Percentiles rank a stretch among this genome's conserved stretches.
phyloP scores from a whole-genome alignment of 2,888 invertebrate genomes.

The Camptogramma bilineatum region DNA sequence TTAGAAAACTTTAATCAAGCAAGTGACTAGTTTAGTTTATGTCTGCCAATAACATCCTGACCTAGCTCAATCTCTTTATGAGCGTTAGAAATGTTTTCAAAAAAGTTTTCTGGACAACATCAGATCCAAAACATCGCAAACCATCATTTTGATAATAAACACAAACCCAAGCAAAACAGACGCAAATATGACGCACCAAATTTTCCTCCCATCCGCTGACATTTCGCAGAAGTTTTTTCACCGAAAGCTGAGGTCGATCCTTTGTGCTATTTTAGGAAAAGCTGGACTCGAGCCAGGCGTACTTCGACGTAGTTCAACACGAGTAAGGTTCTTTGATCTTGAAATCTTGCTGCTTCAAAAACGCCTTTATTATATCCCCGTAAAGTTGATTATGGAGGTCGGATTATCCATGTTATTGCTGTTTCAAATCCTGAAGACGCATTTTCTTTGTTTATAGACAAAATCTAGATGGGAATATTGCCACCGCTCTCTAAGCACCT shows the following conservation, averaged over 20 bases:
- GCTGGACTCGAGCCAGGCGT: constrained; percentile 73
- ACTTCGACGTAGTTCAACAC: constrained; percentile 70
- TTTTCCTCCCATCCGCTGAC: constrained; percentile 73
- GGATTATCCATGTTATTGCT: constrained; percentile 42
- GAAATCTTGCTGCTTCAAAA: constrained; percentile 48
- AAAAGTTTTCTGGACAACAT: constrained; percentile 4
- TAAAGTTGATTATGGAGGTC: constrained; percentile 44
- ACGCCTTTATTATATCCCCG: constrained; percentile 39
- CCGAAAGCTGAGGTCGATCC: constrained; percentile 76
- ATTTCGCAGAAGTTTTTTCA: constrained; percentile 79
- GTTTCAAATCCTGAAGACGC: constrained; percentile 45
- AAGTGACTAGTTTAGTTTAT: not conserved
- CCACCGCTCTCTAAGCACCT: constrained; percentile 44
- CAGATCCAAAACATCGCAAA: constrained; percentile 5
- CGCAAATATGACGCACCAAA: constrained; percentile 72
- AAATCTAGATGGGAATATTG: constrained; percentile 56
- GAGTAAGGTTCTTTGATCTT: constrained; percentile 70
- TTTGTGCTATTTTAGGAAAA: constrained; percentile 85
- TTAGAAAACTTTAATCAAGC: not conserved
- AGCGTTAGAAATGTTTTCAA: not conserved
- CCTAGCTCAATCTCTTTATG: not conserved
- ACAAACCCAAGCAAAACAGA: constrained; percentile 32
- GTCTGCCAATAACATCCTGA: not conserved
- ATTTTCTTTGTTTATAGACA: constrained; percentile 64
- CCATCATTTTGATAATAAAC: constrained; percentile 23